Percentiles rank a stretch among this genome's conserved stretches.
These are phyloP conservation scores for Tenthredo livida DNA, from an alignment of 2,888 invertebrate species.

Conservation along the genomic window DNA sequence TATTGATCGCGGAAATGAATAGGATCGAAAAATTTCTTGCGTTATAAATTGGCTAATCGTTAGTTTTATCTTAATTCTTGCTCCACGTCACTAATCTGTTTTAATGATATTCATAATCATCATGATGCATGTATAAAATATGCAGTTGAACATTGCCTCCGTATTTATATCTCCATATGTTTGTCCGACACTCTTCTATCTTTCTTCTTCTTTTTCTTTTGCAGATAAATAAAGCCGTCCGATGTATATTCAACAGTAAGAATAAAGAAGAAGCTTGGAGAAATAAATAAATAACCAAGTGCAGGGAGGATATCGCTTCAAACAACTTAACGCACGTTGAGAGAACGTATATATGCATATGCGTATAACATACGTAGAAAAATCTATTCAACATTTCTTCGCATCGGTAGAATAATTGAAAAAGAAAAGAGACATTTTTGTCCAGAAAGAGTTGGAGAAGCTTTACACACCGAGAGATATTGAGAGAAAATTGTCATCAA, in stretches of 20 bases:
- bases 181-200: not conserved
- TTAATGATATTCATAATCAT: not conserved
- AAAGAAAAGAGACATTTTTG: not conserved
- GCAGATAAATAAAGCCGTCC: not conserved
- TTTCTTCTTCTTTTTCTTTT: not conserved
- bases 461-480: not conserved
- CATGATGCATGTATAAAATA: not conserved
- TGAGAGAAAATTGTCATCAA: not conserved
- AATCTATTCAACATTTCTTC: not conserved
- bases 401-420: not conserved
- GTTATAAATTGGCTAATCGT: not conserved
- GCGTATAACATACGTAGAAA: not conserved
- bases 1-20: not conserved
- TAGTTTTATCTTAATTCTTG: not conserved
- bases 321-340: not conserved
- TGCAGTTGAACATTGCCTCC: not conserved
- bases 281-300: not conserved
- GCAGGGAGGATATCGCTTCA: not conserved
- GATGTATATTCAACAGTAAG: not conserved
- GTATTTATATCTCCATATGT: not conserved
- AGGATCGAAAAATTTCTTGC: too few relatives aligned
- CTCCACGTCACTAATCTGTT: not conserved
- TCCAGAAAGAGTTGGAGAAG: not conserved
- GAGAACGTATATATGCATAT: not conserved
- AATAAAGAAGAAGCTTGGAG: not conserved